Conservation (phyloP, 2,113 vertebrate species). For the Neodon shergylaensis region DNA sequence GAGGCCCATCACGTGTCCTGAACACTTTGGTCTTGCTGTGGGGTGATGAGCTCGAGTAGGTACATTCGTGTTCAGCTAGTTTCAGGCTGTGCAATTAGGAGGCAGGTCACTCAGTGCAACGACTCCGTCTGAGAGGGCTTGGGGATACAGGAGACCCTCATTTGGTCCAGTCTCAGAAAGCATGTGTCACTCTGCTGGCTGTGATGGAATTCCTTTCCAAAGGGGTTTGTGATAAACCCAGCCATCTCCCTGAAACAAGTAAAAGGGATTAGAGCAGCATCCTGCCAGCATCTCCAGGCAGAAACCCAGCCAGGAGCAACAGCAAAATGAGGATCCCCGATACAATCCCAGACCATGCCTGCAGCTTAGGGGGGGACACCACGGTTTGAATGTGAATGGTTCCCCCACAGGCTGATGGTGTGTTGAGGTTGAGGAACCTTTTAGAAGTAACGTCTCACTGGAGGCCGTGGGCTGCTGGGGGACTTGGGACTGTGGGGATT, state of each 20-base stretch:
- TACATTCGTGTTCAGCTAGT: slow-evolving; percentile 79
- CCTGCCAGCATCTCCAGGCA: not conserved
- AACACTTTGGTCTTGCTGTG: slow-evolving; percentile 77
- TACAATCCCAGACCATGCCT: not conserved
- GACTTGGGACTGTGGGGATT: not conserved
- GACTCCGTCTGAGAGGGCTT: slow-evolving; percentile 80
- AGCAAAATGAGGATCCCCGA: slow-evolving; percentile 17
- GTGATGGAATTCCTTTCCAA: slow-evolving; percentile 90
- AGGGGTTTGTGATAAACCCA: slow-evolving; percentile 97
- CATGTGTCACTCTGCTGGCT: slow-evolving; percentile 82
- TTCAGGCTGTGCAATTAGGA: slow-evolving; percentile 82
- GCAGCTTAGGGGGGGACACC: not conserved
- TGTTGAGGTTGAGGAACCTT: not conserved
- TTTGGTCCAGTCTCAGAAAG: slow-evolving; percentile 75
- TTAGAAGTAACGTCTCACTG: not conserved
- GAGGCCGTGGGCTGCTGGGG: not conserved
- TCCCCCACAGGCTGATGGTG: not conserved
- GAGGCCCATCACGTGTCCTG: slow-evolving; percentile 76
- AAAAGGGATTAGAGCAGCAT: slow-evolving; percentile 63
- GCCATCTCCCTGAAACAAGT: slow-evolving; percentile 92
- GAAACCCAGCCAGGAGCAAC: slow-evolving; percentile 19
- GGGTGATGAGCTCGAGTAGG: slow-evolving; percentile 80
- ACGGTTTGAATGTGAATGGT: not conserved
- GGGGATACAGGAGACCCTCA: slow-evolving; percentile 75
- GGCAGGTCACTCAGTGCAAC: slow-evolving; percentile 82